Evolutionary conservation across 2,888 invertebrate species (phyloP).

Genomic region (Teleiodes luculella): DNA sequence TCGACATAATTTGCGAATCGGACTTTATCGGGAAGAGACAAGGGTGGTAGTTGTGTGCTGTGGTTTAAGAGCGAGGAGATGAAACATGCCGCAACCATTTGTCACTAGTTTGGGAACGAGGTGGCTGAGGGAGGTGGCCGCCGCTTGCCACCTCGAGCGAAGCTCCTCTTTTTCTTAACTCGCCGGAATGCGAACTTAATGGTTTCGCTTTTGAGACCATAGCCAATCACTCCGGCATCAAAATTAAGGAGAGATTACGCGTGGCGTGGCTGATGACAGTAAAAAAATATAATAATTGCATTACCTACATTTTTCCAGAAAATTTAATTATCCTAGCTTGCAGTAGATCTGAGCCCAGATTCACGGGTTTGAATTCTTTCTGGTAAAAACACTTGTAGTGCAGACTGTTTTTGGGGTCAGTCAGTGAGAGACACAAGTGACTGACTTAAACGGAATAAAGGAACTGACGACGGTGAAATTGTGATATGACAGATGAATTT

Average conservation of each 20-base stretch:
- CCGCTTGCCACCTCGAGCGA: constrained; percentile 34
- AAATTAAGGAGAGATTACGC: constrained; percentile 56
- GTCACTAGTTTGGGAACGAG: constrained; percentile 73
- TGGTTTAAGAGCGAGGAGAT: constrained; percentile 49
- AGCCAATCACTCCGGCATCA: constrained; percentile 67
- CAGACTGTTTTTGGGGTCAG: too few species aligned
- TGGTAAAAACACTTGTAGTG: too few species aligned
- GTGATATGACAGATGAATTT: too few species aligned
- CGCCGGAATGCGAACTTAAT: constrained; percentile 64
- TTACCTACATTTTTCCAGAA: neutral
- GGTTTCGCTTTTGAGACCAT: constrained; percentile 60
- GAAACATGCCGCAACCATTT: constrained; percentile 75
- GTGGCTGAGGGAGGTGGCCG: constrained; percentile 65
- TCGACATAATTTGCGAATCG: constrained; percentile 23
- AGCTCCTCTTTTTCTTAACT: constrained; percentile 31
- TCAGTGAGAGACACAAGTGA: too few species aligned
- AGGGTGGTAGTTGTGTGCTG: constrained; percentile 38
- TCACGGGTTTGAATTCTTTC: too few species aligned
- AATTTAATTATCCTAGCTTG: too few species aligned
- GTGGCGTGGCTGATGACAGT: constrained; percentile 31
- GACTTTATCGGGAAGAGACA: constrained; percentile 32
- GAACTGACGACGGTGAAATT: too few species aligned
- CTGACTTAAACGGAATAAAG: too few species aligned
- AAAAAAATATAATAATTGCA: constrained; percentile 31
- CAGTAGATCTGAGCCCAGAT: too few species aligned